Base-by-base conservation (phyloP, 1,140 invertebrate species). In the Conus betulinus region DNA sequence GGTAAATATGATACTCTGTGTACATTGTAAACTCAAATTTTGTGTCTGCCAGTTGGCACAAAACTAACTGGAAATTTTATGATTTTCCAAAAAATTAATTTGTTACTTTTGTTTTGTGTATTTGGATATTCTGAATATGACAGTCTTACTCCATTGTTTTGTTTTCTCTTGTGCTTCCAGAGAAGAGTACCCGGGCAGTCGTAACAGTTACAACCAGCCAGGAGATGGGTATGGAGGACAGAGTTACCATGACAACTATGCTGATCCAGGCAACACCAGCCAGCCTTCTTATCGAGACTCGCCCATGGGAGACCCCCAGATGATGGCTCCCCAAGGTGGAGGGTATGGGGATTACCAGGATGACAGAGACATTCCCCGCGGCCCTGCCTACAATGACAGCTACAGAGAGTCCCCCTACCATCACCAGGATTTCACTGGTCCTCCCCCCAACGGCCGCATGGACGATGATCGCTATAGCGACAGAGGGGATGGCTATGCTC, bases 151-250 rank as follows among this genome's bases (percentile, higher is more conserved):
- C 23, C 11, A 11, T 25, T 60, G 51, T 53, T 82, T 5, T 88
- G 23, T 27, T 88, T 17, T 76, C 15, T 88, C 88, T 13, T 87
- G 13, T 84, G 39, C 87, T 84, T 88, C 84, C 90, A 90, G 91
- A 91, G 85, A 90, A 78, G 86, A 84, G 23, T 90, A 91, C 79
- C 85, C 91, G 84, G 90, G 90, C 81, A 91, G 88, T 67, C 89
- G 90, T 52, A 88, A 88, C 63, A 92, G 89, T 88, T 91, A 90
- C 79, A 88, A 90, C 60, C 88, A 81, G 4, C 85, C 90, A 25
- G 71, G 85, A 13, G 89, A 90, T 83, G 74, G 84, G 10, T 82
- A 82, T 71, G 85, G 51, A 51, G 88, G 79, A 4, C 85, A 91
- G n/a, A 86, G 85, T 27, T 79, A 87, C 53, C 79, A 89, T 78